Percentiles rank a stretch among this genome's conserved stretches.
Evolutionary conservation across 2,797 vertebrate genomes (phyloP).

Genomic region (Diplodus puntazzo): DNA sequence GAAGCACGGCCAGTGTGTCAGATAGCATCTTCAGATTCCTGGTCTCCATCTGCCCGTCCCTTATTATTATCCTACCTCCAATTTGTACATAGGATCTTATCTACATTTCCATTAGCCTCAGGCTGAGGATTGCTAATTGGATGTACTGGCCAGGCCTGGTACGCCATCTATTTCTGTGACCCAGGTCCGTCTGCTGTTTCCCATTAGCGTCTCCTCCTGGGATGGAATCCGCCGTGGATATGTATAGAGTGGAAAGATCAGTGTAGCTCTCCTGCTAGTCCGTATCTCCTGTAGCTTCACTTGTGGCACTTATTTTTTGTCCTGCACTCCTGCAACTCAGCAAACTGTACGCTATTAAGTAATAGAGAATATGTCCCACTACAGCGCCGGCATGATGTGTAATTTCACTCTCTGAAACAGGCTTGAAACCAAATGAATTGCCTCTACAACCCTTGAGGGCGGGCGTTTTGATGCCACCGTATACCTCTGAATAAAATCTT

Average conservation of each 20-base stretch:
- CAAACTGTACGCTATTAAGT: slow-evolving; percentile 42
- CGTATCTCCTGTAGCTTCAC: slow-evolving; percentile 9
- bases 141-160: slow-evolving; percentile 39
- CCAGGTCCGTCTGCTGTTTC: slow-evolving; percentile 53
- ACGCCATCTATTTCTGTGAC: slow-evolving; percentile 43
- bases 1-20: slow-evolving; percentile 52
- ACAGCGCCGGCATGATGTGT: slow-evolving; percentile 36
- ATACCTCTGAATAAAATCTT: slow-evolving; percentile 8
- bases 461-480: slow-evolving; percentile 23
- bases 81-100: slow-evolving; percentile 77
- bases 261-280: slow-evolving; percentile 23
- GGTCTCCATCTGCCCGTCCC: slow-evolving; percentile 65
- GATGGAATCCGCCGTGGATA: slow-evolving; percentile 44
- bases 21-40: slow-evolving; percentile 76
- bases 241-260: slow-evolving; percentile 35
- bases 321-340: slow-evolving; percentile 23
- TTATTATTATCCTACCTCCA: slow-evolving; percentile 70
- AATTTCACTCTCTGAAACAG: slow-evolving; percentile 54
- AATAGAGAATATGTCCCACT: slow-evolving; percentile 25
- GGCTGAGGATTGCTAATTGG: slow-evolving; percentile 74
- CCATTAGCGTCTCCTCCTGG: slow-evolving; percentile 43
- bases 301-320: not conserved
- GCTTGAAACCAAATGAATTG: slow-evolving; percentile 49
- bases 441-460: slow-evolving; percentile 15
- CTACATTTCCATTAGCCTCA: slow-evolving; percentile 77